Base-by-base conservation (phyloP, 2,113 vertebrate species). In the Neoarius graeffei region DNA sequence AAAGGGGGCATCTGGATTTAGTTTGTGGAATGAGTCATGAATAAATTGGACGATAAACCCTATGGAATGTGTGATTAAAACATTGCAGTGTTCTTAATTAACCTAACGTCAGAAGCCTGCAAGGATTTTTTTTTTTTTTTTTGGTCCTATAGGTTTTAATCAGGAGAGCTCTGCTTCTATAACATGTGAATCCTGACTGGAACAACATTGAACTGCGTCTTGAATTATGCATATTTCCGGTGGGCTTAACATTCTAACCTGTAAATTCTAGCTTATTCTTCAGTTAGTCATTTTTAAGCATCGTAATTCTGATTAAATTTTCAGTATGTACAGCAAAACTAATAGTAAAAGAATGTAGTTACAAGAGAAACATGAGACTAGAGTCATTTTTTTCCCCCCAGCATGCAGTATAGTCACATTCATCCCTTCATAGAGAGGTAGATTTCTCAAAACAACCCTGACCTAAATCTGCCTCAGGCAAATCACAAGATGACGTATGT, bases 31-130 rank as follows among this genome's bases (percentile, higher is more conserved):
- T 82, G 74, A 87, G 74, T 85, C 84, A 86, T 64, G 62, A 80
- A 85, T 88, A 87, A 79, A 83, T 81, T 83, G 71, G 54, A 82
- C 10, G 74, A 85, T 48, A 85, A 84, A 87, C 54, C 30, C 69
- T 25, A 81, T 83, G 87, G 85, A 82, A 89, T 85, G 85, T 81
- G 57, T 81, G 42, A 88, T 88, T 67, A 88, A 87, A 86, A 84
- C 76, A 50, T 76, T 76, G 64, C 81, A 66, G 66, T 60, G 57
- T 67, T 81, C 50, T 74, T 81, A 81, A 88, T 86, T 86, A 60
- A 60, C 79, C 77, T 62, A 73, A 71, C 52, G 11, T 79, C 52
- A 77, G 17, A 62, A 3, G 67, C 48, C 67, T 57, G 66, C 54
- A 27, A 25, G 25, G 19, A n/a, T 15, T 56, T 23, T 71, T 81